Percentiles rank a stretch among this genome's conserved stretches.
Evolutionary conservation across 2,113 vertebrate genomes (phyloP).

Genomic region (Pelobates fuscus): DNA sequence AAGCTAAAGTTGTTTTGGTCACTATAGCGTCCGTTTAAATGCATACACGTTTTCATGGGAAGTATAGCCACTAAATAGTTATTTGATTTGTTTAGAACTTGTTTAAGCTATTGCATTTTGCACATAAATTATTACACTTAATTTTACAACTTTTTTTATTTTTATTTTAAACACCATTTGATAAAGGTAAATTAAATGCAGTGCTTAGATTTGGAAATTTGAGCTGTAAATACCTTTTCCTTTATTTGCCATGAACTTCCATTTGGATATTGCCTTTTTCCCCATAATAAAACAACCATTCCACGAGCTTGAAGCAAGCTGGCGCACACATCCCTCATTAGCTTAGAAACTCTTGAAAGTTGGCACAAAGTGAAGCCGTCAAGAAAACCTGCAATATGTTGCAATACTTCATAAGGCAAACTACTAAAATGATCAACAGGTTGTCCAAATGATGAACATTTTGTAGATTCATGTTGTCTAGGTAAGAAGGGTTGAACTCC

Average conservation of each 20-base stretch:
- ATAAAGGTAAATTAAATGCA: too few species aligned
- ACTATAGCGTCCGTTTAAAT: too few species aligned
- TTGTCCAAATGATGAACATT: conserved; percentile 67
- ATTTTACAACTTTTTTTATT: too few species aligned
- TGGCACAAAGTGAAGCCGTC: conserved; percentile 97
- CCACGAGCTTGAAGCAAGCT: conserved; percentile 92
- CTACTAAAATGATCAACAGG: conserved; percentile 82
- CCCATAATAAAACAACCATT: conserved; percentile 94
- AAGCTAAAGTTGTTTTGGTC: too few species aligned
- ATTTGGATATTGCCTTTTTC: conserved; percentile 72
- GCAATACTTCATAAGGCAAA: conserved; percentile 90
- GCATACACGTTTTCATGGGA: too few species aligned
- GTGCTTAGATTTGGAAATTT: too few species aligned
- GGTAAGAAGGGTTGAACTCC: conserved; percentile 84
- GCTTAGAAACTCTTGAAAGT: conserved; percentile 87
- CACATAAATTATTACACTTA: too few species aligned
- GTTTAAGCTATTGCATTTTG: too few species aligned
- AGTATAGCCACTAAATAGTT: too few species aligned
- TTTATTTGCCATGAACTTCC: conserved; percentile 89
- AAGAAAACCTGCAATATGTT: conserved; percentile 91
- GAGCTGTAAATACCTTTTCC: conserved; percentile 89
- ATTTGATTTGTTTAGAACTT: too few species aligned
- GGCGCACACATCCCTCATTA: conserved; percentile 94
- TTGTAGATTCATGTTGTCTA: conserved; percentile 66
- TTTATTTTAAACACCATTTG: too few species aligned